Percentiles rank a stretch among this genome's conserved stretches.
phyloP scores from a whole-genome alignment of 2,113 vertebrate species.

The Leucosticte australis region DNA sequence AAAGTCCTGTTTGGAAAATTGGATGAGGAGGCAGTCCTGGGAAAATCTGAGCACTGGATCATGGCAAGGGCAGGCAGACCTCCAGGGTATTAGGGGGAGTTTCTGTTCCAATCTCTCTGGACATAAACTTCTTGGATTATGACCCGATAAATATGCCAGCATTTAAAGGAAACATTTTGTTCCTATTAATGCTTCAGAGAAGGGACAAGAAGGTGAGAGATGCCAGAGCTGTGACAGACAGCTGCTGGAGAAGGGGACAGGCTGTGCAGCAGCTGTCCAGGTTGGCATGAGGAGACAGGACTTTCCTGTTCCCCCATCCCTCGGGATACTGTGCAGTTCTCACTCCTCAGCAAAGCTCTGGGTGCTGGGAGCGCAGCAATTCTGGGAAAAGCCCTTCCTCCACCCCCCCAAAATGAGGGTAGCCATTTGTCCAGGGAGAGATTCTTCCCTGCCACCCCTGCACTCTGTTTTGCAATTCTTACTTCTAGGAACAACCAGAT shows the following conservation, averaged over 20 bases:
- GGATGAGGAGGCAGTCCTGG: neutral
- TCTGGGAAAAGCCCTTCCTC: neutral
- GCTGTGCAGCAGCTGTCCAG: neutral
- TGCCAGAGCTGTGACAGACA: neutral
- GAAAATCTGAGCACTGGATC: neutral
- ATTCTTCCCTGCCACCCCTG: neutral
- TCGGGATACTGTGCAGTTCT: accelerated
- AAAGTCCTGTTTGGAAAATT: constrained; percentile 55
- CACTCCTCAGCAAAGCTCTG: accelerated
- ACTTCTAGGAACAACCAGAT: neutral
- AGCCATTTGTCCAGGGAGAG: neutral
- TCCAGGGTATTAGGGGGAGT: neutral
- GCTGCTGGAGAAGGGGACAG: neutral
- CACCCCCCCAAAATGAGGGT: neutral
- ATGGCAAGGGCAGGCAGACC: neutral
- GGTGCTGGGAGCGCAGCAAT: neutral
- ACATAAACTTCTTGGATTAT: neutral
- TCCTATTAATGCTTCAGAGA: neutral
- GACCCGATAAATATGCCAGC: neutral
- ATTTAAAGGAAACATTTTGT: neutral
- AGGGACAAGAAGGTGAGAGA: neutral
- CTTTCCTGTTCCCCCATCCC: neutral
- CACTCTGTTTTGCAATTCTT: neutral
- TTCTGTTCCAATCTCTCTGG: neutral
- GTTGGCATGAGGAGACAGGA: neutral